Base-by-base conservation (phyloP, 2,797 vertebrate genomes). In the Anabacerthia variegaticeps region DNA sequence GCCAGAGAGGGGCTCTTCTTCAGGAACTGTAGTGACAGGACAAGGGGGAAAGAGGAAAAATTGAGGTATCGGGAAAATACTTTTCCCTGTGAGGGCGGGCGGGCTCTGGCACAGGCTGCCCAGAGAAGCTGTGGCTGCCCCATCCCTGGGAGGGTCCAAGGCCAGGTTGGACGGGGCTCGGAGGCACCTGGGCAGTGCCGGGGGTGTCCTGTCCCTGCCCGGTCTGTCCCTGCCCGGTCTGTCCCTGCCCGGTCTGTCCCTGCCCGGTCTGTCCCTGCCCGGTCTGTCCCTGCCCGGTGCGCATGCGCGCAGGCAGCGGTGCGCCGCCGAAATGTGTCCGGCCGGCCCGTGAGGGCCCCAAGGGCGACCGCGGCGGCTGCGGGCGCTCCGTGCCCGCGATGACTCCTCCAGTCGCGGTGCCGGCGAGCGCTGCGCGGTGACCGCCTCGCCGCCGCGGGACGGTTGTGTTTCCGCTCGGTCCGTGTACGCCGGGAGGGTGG, bases 301-400 rank as follows among this genome's bases (percentile, higher is more conserved):
- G 91, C 93, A 34, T 37, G 96, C 61, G 75, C 1, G 0, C 0
- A 7, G 12, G 6, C 3, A 6, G 39, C 0, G 0, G 30, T 2
- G 55, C 39, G 7, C 5, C 2, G 4, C 46, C 8, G 39, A 85
- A 85, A 85, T 27, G 75, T 7, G 90, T 91, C 85, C 91, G 95
- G 66, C n/a, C 15, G n/a, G 19, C n/a, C 16, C 14, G 0, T 2
- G 30, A 2, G 12, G 3, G 51, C 10, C 0, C 8, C 36, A 2
- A 12, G 16, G 55, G 19, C 4, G 18, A 32, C 4, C 0, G 15
- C 12, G n/a, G 17, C 3, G 15, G 1, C 7, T 9, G 4, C 4
- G 7, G 15, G 18, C 1, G 12, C 24, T 56, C 9, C 4, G 3
- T 5, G 36, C 8, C 11, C 11, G 21, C 26, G 4, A 16, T 18